These are phyloP conservation scores for Junonia oenone DNA, from an alignment of 2,888 invertebrate species.

Conservation along the genomic window DNA sequence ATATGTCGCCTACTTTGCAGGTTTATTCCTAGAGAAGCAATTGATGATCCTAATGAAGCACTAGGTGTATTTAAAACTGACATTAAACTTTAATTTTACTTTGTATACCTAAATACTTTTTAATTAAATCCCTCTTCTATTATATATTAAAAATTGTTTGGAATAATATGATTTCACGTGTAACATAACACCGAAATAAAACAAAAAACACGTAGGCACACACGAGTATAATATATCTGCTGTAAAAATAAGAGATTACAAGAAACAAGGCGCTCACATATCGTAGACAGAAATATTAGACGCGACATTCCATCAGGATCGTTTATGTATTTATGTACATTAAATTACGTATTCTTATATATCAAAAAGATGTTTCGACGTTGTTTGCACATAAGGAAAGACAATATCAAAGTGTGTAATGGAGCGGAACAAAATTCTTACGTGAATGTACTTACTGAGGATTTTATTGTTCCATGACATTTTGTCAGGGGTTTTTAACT, in stretches of 20 bases:
- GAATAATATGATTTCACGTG: too few species aligned
- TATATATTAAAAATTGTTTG: too few species aligned
- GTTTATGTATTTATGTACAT: conserved; percentile 28
- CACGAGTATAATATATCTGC: too few species aligned
- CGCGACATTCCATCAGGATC: conserved; percentile 24
- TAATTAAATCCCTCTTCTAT: too few species aligned
- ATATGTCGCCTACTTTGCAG: too few species aligned
- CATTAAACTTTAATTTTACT: too few species aligned
- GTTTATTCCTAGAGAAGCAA: too few species aligned
- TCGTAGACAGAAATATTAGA: conserved; percentile 16
- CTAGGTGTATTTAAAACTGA: too few species aligned
- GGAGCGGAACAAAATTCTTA: conserved; percentile 33
- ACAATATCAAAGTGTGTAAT: conserved; percentile 35
- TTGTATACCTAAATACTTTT: too few species aligned
- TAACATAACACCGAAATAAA: too few species aligned
- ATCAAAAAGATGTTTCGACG: conserved; percentile 30
- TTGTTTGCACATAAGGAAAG: conserved; percentile 32
- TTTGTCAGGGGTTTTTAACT: too few species aligned
- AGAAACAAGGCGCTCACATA: conserved; percentile 1
- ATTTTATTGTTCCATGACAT: conserved; percentile 12
- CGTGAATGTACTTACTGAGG: conserved; percentile 25
- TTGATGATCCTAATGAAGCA: too few species aligned
- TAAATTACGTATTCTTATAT: conserved; percentile 29
- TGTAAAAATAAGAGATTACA: conserved; percentile 8
- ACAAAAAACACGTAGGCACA: not conserved